Evolutionary conservation across 2,888 invertebrate species (phyloP).

Genomic region (Kryphioiulus occultus): DNA sequence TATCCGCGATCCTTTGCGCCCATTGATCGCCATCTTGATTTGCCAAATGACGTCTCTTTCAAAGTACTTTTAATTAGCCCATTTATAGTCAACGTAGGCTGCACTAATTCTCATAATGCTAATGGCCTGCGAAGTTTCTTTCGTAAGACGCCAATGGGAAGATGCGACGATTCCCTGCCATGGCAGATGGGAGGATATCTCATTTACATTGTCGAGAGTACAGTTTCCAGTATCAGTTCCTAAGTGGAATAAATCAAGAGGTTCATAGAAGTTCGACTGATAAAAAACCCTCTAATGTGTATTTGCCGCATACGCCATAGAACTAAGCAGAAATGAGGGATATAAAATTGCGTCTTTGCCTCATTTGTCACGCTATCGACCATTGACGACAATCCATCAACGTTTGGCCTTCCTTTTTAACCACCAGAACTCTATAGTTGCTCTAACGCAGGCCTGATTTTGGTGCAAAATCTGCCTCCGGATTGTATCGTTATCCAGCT

Average conservation of each 20-base stretch:
- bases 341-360: neutral
- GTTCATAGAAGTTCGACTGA: slow-evolving; percentile 18
- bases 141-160: neutral
- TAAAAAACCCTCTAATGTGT: neutral
- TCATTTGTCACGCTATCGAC: slow-evolving; percentile 28
- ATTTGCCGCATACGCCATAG: neutral
- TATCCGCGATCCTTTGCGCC: too few relatives aligned
- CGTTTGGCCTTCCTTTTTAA: neutral
- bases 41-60: neutral
- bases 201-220: slow-evolving; percentile 1
- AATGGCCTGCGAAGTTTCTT: slow-evolving; percentile 27
- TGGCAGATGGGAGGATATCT: slow-evolving; percentile 18
- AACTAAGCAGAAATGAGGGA: neutral
- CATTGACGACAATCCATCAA: slow-evolving; percentile 19
- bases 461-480: neutral
- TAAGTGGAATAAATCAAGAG: slow-evolving; percentile 36
- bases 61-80: slow-evolving; percentile 24
- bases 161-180: neutral
- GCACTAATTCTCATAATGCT: slow-evolving; percentile 28
- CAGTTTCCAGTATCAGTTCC: slow-evolving; percentile 32
- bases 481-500: neutral
- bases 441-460: neutral
- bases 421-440: neutral
- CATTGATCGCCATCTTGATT: neutral
- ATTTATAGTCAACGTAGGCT: slow-evolving; percentile 27